Conservation (phyloP, 2,113 vertebrate genomes). For the Anseranas semipalmata region DNA sequence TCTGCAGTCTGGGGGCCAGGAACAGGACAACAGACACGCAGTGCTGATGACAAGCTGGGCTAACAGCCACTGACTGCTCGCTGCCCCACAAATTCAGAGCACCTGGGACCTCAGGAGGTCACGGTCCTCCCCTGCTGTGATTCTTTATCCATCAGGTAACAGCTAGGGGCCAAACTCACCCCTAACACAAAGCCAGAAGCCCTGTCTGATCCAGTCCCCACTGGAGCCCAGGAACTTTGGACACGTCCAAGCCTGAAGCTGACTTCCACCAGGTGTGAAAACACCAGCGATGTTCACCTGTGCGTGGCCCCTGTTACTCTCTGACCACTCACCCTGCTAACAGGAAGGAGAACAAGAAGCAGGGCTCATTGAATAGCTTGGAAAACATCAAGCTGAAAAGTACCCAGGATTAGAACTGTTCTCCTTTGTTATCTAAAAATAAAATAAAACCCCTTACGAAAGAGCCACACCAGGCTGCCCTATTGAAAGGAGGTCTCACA, state of each 20-base stretch:
- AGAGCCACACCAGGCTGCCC: neutral
- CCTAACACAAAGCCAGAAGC: neutral
- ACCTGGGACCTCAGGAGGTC: neutral
- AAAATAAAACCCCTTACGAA: neutral
- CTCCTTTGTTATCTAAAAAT: neutral
- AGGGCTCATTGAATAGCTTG: neutral
- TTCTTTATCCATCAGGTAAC: neutral
- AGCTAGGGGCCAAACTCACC: neutral
- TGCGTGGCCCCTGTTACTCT: neutral
- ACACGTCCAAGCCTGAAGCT: neutral
- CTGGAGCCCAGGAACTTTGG: neutral
- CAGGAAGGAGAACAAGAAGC: neutral
- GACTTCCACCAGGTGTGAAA: accelerated
- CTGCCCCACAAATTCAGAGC: neutral
- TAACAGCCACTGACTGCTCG: neutral
- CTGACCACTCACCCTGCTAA: too few species aligned
- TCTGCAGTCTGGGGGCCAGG: neutral
- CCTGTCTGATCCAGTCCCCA: neutral
- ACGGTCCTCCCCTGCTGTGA: neutral
- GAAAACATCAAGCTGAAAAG: neutral
- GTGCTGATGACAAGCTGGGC: neutral
- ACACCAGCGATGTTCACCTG: neutral
- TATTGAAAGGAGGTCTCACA: neutral
- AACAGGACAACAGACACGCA: neutral
- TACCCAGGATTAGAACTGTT: neutral